These are phyloP conservation scores for Nemapogon koenigi DNA, from an alignment of 2,888 invertebrate species.

Conservation along the genomic window DNA sequence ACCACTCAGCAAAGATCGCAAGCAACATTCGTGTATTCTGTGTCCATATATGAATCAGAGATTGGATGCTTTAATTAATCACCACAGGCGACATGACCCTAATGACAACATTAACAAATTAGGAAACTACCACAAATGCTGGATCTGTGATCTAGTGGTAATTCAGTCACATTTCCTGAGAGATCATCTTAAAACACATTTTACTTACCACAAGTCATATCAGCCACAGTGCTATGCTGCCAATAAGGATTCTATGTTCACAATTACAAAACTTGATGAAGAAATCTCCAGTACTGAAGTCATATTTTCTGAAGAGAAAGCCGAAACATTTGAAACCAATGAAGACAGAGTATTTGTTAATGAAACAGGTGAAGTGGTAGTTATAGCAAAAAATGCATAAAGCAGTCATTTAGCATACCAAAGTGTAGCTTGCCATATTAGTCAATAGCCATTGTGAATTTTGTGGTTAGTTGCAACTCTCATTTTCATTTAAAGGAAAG, in stretches of 20 bases:
- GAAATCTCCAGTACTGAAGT: slow-evolving; percentile 20
- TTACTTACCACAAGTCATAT: slow-evolving; percentile 67
- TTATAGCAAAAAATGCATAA: no score
- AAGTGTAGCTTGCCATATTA: slow-evolving; percentile 59
- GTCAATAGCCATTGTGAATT: slow-evolving; percentile 27
- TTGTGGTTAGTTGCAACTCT: no score
- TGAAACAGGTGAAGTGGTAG: slow-evolving; percentile 47
- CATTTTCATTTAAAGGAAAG: no score
- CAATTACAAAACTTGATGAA: slow-evolving; percentile 53
- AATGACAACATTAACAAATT: slow-evolving; percentile 64
- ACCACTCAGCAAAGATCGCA: slow-evolving; percentile 62
- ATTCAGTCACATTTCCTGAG: slow-evolving; percentile 75
- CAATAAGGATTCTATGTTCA: slow-evolving; percentile 66
- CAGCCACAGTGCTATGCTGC: slow-evolving; percentile 69
- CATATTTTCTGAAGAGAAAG: slow-evolving; percentile 9
- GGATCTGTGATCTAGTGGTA: slow-evolving; percentile 83
- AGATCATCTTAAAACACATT: slow-evolving; percentile 83
- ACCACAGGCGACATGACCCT: slow-evolving; percentile 73
- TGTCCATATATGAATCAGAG: slow-evolving; percentile 83
- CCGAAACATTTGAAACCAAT: slow-evolving; percentile 21
- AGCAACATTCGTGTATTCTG: slow-evolving; percentile 71
- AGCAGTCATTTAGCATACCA: slow-evolving; percentile 32
- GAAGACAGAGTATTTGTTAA: slow-evolving; percentile 47
- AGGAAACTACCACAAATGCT: slow-evolving; percentile 74
- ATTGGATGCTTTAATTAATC: slow-evolving; percentile 75